A percentile compares a stretch with the other conserved stretches of the same genome.
These are phyloP conservation scores for Epizoanthus scotinus DNA, from an alignment of 92 coral and sea anemone genomes.

Conservation along the genomic window DNA sequence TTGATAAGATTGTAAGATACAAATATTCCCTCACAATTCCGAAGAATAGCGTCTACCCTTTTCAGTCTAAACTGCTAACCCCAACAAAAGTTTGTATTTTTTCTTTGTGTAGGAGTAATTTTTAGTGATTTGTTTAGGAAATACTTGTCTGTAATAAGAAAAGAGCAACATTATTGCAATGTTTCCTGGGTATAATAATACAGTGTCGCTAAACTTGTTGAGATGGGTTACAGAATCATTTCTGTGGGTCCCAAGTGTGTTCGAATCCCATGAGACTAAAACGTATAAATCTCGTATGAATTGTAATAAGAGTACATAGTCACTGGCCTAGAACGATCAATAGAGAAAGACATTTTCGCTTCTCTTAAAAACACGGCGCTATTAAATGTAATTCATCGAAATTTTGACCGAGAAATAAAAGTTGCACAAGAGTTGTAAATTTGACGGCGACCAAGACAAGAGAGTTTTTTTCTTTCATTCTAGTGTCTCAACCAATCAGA, in stretches of 20 bases:
- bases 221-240: constrained; percentile 28
- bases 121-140: constrained; percentile 10
- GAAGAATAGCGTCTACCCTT: constrained; percentile 12
- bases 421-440: constrained; percentile 41
- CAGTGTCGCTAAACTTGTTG: background rate
- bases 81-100: background rate
- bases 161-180: background rate
- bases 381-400: background rate
- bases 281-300: background rate
- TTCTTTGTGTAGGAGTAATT: background rate
- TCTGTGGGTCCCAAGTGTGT: constrained; percentile 8
- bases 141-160: background rate
- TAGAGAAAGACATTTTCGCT: background rate
- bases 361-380: background rate
- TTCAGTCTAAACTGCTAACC: constrained; percentile 3
- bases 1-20: constrained; percentile 32
- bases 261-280: constrained; percentile 1
- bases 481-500: constrained; percentile 29
- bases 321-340: no score
- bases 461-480: constrained; percentile 44
- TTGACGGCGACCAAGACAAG: constrained; percentile 31
- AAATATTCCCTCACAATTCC: constrained; percentile 15
- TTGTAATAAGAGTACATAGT: no score
- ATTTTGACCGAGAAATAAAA: background rate
- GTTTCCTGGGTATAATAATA: background rate